Conservation (phyloP, 2,113 vertebrate genomes). For the Arvicanthis niloticus region DNA sequence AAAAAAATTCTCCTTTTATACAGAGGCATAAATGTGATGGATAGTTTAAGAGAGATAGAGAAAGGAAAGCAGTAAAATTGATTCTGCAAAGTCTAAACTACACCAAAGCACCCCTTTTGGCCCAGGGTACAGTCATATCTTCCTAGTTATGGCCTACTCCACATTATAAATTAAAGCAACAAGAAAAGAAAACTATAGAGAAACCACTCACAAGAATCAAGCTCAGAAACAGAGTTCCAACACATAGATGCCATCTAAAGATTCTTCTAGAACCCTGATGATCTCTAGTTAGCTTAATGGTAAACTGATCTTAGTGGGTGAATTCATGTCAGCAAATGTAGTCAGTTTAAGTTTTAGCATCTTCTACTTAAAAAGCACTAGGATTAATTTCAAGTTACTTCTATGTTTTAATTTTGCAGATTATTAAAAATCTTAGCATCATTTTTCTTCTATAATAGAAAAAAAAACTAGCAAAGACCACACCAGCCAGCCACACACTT, state of each 20-base stretch:
- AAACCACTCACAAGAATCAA: not conserved
- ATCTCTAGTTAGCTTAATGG: too few species aligned
- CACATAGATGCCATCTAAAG: rapidly evolving
- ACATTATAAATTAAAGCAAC: not conserved
- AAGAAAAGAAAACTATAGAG: not conserved
- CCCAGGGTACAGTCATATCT: not conserved
- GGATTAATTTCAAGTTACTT: not conserved
- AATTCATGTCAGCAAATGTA: not conserved
- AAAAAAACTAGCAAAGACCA: not conserved
- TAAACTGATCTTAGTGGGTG: too few species aligned
- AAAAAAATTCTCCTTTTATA: not conserved
- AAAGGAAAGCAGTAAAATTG: too few species aligned
- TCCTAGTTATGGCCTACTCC: not conserved
- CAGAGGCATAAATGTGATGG: rapidly evolving
- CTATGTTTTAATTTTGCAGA: not conserved
- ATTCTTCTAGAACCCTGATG: not conserved
- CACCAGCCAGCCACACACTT: not conserved
- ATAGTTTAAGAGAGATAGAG: too few species aligned
- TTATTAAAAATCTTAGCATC: not conserved
- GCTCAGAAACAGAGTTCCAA: not conserved
- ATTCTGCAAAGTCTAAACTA: not conserved
- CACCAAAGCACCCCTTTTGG: not conserved
- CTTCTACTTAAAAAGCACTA: not conserved
- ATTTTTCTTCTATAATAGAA: not conserved
- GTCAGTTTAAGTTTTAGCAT: not conserved